Evolutionary conservation across 2,888 invertebrate genomes (phyloP), one percentile per base, ranked within the genome.

Genomic region (Sericinus montela): DNA sequence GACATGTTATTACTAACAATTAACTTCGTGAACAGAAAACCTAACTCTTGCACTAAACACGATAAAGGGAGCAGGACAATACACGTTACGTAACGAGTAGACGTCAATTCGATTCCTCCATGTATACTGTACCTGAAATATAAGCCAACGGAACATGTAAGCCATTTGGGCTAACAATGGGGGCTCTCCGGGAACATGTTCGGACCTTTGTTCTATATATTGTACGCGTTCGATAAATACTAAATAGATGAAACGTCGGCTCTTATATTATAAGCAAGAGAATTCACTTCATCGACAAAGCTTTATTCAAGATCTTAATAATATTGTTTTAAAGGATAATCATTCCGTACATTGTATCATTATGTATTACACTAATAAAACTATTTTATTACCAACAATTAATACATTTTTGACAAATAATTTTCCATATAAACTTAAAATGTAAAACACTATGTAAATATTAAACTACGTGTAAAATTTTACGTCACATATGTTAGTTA

Each of bases 41-140:
- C 28, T 48, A 36, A 36, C 19, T 42, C 14, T 52, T 53, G 52
- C 48, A 54, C 45, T 48, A 39, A 54, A 53, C 53, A 48, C 35
- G 48, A 57, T 45, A 49, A 52, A 45, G 52, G 49, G 48, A 37
- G 47, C 32, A 45, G 52, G 56, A 59, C 59, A 62, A 59, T 59
- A 50, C 56, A 58, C 48, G 58, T 59, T 53, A 54, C 53, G 50
- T 60, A 58, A 56, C 50, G 39, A 34, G 49, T 36, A 38, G 55
- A 59, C 58, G 55, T 59, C 54, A 48, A 38, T 53, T 53, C 52
- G 50, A 45, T 52, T 45, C 44, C 50, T 44, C 15, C 37, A 30
- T 25, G 16, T 39, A 43, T 30, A 40, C 25, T 40, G 50, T 25
- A 50, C 50, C 50, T 50, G 45, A 45, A 49, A 45, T 50, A 45